Base-by-base conservation (phyloP, 2,888 invertebrate genomes). In the Lithophane semibrunnea region DNA sequence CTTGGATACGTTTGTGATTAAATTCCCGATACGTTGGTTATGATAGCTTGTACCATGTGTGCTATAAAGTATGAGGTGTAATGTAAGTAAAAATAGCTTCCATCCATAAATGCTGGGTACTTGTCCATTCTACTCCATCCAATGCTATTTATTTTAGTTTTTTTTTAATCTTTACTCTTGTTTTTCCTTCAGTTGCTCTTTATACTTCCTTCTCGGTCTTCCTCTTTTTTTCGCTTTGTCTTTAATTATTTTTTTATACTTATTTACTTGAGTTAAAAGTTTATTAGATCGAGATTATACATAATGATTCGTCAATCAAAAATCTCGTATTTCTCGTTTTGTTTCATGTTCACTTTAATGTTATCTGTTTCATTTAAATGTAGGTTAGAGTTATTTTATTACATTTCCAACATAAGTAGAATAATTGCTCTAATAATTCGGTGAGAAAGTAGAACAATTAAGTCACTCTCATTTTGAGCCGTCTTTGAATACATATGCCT, bases 1-100 rank as follows among this genome's bases (percentile, higher is more conserved):
- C 84, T 82, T 79, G 72, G 68, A 85, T 87, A 81, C 65, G n/a
- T 84, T 66, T 18, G 24, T 73, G 80, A 84, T 88, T 80, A 70
- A 77, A 73, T 74, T 71, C 18, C 29, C 29, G 63, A 61, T 79
- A 73, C 10, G 54, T 52, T 52, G 37, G 49, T 83, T 83, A 83
- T 86, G 71, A 80, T 72, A 61, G 60, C 37, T 21, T 71, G 66
- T 52, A 44, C 16, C 42, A 61, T 75, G 47, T 75, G 47, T 58
- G 13, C 12, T 72, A 63, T 80, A 29, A 63, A 72, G 13, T 79
- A 10, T 58, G 49, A 54, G 24, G 9, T 42, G 8, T 42, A 7
- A 16, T 58, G 37, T 12, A 3, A 24, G n/a, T 68, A 24, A 37
- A 70, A 77, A 54, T 47, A 44, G 21, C 12, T 10, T 21, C 13